A percentile compares a stretch with the other conserved stretches of the same genome.
phyloP scores from a whole-genome alignment of 2,888 invertebrate species.

The Notodonta dromedarius region DNA sequence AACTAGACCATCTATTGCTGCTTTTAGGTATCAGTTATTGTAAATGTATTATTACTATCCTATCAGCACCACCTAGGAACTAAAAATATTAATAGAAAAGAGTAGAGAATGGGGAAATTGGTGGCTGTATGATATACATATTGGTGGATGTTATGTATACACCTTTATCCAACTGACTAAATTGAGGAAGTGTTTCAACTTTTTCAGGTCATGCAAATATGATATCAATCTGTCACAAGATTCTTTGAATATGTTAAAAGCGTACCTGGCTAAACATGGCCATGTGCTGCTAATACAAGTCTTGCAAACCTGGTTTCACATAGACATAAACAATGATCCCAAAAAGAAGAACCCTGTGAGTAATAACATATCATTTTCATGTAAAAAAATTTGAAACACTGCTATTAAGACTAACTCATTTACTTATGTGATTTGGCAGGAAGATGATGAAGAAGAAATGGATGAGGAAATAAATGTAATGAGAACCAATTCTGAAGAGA shows the following conservation, averaged over 20 bases:
- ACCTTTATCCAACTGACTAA: too few relatives aligned
- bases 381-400: too few relatives aligned
- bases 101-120: neutral
- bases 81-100: neutral
- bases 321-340: constrained; percentile 82
- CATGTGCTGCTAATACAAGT: constrained; percentile 89
- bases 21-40: constrained; percentile 77
- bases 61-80: neutral
- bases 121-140: too few relatives aligned
- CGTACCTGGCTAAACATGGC: constrained; percentile 87
- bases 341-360: constrained; percentile 69
- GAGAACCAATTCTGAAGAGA: constrained; percentile 56
- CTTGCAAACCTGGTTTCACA: constrained; percentile 85
- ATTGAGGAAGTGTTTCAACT: neutral
- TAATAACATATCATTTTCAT: constrained; percentile 16
- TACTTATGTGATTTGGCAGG: constrained; percentile 35
- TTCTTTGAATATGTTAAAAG: constrained; percentile 85
- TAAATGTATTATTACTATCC: neutral
- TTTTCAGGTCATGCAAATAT: constrained; percentile 88
- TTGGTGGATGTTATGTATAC: too few relatives aligned
- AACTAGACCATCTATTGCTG: constrained; percentile 85
- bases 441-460: constrained; percentile 73
- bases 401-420: neutral
- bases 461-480: constrained; percentile 60
- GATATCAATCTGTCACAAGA: constrained; percentile 87